Percentiles rank a stretch among this genome's conserved stretches.
phyloP scores from a whole-genome alignment of 2,888 invertebrate species.

The Hartigia nigra region DNA sequence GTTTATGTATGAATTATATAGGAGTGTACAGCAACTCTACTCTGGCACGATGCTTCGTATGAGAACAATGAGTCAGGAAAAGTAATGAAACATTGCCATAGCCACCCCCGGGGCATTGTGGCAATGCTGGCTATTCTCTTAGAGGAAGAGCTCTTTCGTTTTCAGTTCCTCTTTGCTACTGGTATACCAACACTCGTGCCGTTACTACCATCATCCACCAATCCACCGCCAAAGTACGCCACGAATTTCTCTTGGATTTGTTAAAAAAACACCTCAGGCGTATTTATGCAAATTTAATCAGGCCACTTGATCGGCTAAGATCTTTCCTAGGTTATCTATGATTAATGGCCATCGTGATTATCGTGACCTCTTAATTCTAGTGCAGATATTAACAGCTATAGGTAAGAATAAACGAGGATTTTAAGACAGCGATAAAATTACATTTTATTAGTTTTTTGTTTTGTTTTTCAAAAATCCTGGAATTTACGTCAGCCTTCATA shows the following conservation, averaged over 20 bases:
- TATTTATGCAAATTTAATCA: neutral
- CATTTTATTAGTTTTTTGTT: neutral
- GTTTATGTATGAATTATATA: slow-evolving; percentile 42
- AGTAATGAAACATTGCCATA: slow-evolving; percentile 20
- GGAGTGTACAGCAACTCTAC: slow-evolving; percentile 8
- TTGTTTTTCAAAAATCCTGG: neutral
- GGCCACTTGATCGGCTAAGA: neutral
- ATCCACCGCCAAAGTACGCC: neutral
- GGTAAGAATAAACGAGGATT: neutral
- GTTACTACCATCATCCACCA: neutral
- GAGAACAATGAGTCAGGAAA: slow-evolving; percentile 14
- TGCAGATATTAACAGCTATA: neutral
- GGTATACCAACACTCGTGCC: neutral
- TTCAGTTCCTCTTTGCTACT: neutral
- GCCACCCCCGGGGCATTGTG: slow-evolving; percentile 2
- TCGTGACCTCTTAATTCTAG: neutral
- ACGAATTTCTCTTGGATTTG: neutral
- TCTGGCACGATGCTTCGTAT: neutral
- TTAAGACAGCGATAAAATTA: neutral
- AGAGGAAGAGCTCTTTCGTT: neutral
- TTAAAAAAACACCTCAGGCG: neutral
- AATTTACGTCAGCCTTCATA: neutral
- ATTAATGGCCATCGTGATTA: neutral
- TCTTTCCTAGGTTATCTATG: neutral
- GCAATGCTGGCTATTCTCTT: neutral